Evolutionary conservation across 2,797 vertebrate species (phyloP).

Genomic region (Falco concolor): DNA sequence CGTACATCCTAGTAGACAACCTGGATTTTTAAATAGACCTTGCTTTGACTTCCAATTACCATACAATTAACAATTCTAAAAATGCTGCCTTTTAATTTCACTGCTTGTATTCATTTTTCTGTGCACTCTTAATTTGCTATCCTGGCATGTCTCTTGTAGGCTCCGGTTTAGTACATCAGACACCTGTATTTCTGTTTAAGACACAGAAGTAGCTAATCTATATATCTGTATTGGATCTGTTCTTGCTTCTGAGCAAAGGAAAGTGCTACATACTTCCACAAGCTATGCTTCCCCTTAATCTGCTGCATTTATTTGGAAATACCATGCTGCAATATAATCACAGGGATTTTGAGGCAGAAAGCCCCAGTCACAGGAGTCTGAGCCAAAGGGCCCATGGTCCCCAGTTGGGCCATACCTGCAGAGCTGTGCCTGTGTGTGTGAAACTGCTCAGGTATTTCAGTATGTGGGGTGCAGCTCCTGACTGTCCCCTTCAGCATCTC

Average conservation of each 20-base stretch:
- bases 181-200: background rate
- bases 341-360: background rate
- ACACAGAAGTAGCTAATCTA: background rate
- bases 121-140: slow-evolving; percentile 12
- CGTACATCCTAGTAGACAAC: slow-evolving; percentile 59
- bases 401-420: background rate
- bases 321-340: background rate
- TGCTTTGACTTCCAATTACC: slow-evolving; percentile 71
- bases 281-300: background rate
- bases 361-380: background rate
- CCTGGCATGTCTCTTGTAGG: background rate
- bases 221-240: background rate
- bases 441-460: background rate
- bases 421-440: background rate
- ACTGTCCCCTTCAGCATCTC: background rate
- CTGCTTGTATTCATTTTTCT: slow-evolving; percentile 47
- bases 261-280: background rate
- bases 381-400: background rate
- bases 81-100: slow-evolving; percentile 62
- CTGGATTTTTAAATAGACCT: slow-evolving; percentile 69
- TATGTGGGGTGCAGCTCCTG: background rate
- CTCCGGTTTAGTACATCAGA: background rate
- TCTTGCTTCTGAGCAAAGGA: background rate
- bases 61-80: slow-evolving; percentile 67
- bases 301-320: background rate